Base-by-base conservation (phyloP, 2,888 invertebrate species). In the Xestia xanthographa region DNA sequence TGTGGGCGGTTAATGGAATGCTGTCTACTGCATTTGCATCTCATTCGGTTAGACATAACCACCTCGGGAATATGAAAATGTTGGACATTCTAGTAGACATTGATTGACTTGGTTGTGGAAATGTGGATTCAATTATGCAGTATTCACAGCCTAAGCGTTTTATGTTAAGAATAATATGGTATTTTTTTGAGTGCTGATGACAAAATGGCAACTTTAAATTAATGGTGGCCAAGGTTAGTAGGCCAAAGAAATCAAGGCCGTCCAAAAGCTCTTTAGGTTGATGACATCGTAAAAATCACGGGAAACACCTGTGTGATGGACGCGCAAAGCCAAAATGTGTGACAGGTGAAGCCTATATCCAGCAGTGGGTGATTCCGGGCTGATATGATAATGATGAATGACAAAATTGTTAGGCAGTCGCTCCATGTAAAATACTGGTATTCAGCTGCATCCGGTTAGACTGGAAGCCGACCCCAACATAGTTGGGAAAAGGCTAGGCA, bases 1-100 rank as follows among this genome's bases (percentile, higher is more conserved):
- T 63, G 89, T 88, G 72, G 90, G 88, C 77, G 83, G 72, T 12
- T 34, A 66, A 66, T 53, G 89, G 89, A 88, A 90, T 90, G 89
- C 73, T 69, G 89, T 89, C 85, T 69, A 63, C 38, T 72, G 75
- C 79, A 88, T 90, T 89, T 85, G 86, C 90, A 88, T 88, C 82
- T 79, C 38, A 77, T 78, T 63, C 62, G 0, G 26, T n/a, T 62
- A 45, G 69, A 74, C 72, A 69, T 22, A 74, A 58, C n/a, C 66
- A 71, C 80, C 73, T 85, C 80, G 76, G n/a, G 63, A 73, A 76
- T 85, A 78, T 85, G 85, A 69, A 79, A 86, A 74, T 72, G 38
- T 56, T 60, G 8, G 12, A 56, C 65, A 71, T 38, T 82, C 62
- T 50, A 43, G 14, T 17, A 26, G 45, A 62, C n/a, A 53, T 62